phyloP scores from a whole-genome alignment of 2,113 vertebrate genomes.

The Felis catus region DNA sequence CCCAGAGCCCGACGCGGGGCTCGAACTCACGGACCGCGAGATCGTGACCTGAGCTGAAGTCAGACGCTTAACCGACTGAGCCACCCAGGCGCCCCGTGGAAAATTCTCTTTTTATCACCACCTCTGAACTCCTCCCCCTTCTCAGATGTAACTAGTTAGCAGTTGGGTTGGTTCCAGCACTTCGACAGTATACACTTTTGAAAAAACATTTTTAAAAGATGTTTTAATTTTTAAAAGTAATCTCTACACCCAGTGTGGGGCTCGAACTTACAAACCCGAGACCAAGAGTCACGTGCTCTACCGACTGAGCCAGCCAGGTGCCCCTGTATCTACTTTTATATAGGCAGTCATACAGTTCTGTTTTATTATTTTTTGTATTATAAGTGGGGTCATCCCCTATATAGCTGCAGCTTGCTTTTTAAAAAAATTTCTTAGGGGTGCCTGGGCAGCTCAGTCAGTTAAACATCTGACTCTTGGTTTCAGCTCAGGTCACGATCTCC shows the following conservation, averaged over 20 bases:
- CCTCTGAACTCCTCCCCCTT: background rate
- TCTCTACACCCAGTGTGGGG: background rate
- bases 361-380: background rate
- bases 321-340: background rate
- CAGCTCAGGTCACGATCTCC: too few species aligned
- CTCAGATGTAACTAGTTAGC: background rate
- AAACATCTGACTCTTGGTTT: too few species aligned
- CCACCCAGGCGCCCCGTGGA: background rate
- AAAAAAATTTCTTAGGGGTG: background rate
- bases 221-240: background rate
- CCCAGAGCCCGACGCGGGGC: too few species aligned
- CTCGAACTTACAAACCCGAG: background rate
- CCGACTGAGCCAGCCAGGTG: background rate
- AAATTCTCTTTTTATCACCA: background rate
- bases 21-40: too few species aligned
- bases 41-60: too few species aligned
- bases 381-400: background rate
- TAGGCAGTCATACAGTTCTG: background rate
- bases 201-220: background rate
- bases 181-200: background rate
- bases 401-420: background rate
- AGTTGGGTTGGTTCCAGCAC: background rate
- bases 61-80: too few species aligned
- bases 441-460: too few species aligned
- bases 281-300: background rate